phyloP scores from a whole-genome alignment of 2,797 vertebrate species.

The Melanotaenia nigrans region DNA sequence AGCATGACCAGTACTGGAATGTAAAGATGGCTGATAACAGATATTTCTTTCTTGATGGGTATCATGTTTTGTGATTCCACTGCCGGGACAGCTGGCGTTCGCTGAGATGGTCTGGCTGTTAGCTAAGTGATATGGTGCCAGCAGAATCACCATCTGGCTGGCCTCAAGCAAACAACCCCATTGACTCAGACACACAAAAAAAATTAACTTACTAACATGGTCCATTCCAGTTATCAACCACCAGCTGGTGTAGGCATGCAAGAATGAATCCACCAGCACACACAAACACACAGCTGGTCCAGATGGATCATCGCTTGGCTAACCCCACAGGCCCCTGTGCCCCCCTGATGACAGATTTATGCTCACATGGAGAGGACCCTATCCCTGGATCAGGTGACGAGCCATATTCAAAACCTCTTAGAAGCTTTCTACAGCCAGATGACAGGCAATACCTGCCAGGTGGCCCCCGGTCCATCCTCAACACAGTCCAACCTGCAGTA shows the following conservation, averaged over 20 bases:
- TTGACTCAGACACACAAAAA: constrained; percentile 48
- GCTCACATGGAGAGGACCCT: constrained; percentile 54
- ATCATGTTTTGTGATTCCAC: constrained; percentile 66
- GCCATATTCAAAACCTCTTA: constrained; percentile 39
- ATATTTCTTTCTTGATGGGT: constrained; percentile 48
- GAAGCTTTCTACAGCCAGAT: constrained; percentile 51
- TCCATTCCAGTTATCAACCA: constrained; percentile 62
- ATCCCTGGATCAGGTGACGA: constrained; percentile 68
- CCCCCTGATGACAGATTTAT: constrained; percentile 72
- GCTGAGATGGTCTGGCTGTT: constrained; percentile 62
- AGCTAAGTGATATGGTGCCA: constrained; percentile 67
- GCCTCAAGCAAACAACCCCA: constrained; percentile 59
- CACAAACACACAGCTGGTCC: constrained; percentile 67
- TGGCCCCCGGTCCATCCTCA: background rate
- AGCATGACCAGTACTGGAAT: constrained; percentile 44
- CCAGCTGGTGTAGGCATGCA: constrained; percentile 44
- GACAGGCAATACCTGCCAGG: constrained; percentile 37
- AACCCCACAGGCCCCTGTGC: constrained; percentile 56
- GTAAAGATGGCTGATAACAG: constrained; percentile 47
- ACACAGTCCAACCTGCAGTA: constrained; percentile 4
- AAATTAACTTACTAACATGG: constrained; percentile 55
- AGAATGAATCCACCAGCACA: constrained; percentile 26
- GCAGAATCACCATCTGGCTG: constrained; percentile 75
- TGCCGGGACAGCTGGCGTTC: constrained; percentile 69
- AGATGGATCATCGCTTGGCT: constrained; percentile 66